Evolutionary conservation across 2,888 invertebrate species (phyloP), one percentile per base, ranked within the genome.

Genomic region (Drosophila meridiana): DNA sequence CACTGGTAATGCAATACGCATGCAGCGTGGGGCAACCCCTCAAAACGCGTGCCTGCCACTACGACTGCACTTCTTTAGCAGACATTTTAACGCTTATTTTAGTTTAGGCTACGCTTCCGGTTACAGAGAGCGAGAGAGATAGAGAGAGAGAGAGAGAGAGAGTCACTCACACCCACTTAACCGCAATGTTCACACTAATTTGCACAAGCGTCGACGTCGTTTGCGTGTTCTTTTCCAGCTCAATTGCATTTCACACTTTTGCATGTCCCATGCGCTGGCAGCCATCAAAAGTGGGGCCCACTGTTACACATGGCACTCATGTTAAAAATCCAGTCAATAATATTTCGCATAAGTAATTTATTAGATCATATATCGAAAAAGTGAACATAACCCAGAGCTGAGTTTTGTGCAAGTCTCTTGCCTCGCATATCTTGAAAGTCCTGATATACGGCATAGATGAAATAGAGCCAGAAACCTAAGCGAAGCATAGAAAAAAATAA

Each of bases 21-120:
- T 65, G 85, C 85, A 85, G 28, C 42, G 52, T 11, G 53, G 5
- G 6, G 28, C 34, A 20, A 20, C 56, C 67, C 76, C 67, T 48
- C 47, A 55, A 60, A 53, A 67, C 70, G 64, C 73, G 62, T 81
- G 74, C 62, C 69, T 69, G 71, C 69, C 80, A 59, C 71, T 50
- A 43, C 43, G 36, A 82, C 79, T 87, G 76, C 80, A 86, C 78
- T 83, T 82, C 80, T 89, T 90, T 87, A 73, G 87, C 82, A 88
- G 83, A 88, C 89, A 87, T 87, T 91, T 91, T 91, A 90, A 90
- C 82, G 91, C 88, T 88, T 89, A 85, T 83, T 90, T 90, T 82
- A 89, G 77, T 80, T 90, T 84, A 62, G 89, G 76, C 69, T 71
- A 70, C 55, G 66, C 64, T 52, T 73, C 58, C 63, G 69, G 55